These are phyloP conservation scores for Drosophila kurseongensis DNA, from an alignment of 1,140 invertebrate genomes.

Conservation along the genomic window DNA sequence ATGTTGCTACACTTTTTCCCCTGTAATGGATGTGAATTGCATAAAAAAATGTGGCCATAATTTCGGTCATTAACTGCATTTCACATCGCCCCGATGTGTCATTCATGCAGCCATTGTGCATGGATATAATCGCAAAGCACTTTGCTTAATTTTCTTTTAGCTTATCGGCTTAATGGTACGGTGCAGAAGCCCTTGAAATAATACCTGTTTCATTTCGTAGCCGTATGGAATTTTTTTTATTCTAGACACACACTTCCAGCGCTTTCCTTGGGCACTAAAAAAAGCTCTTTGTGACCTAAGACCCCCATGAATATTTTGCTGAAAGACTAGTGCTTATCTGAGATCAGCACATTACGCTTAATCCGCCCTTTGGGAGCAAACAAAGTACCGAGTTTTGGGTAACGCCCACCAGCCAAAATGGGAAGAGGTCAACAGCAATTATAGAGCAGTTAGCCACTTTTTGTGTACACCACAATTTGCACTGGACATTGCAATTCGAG, in stretches of 20 bases:
- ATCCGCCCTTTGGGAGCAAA: constrained; percentile 1
- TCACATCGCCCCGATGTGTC: constrained; percentile 16
- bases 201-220: neutral
- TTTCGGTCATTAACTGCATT: constrained; percentile 25
- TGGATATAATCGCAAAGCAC: constrained; percentile 29
- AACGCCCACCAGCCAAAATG: constrained; percentile 23
- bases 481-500: constrained; percentile 40
- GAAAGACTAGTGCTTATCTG: constrained; percentile 18
- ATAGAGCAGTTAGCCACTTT: constrained; percentile 20
- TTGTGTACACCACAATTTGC: constrained; percentile 7
- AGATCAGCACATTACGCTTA: constrained; percentile 16
- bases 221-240: neutral
- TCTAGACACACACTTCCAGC: constrained; percentile 1
- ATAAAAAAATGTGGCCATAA: constrained; percentile 22
- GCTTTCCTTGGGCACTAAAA: constrained; percentile 1
- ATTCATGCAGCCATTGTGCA: constrained; percentile 6
- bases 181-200: neutral
- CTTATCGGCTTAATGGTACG: neutral
- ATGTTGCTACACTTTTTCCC: constrained; percentile 33
- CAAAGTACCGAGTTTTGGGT: neutral
- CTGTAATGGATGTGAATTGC: constrained; percentile 12
- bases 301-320: constrained; percentile 15
- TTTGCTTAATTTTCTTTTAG: constrained; percentile 30
- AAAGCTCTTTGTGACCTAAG: constrained; percentile 15
- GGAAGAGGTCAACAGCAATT: constrained; percentile 62